Conservation (phyloP, 2,113 vertebrate species). For the Dasyurus viverrinus region DNA sequence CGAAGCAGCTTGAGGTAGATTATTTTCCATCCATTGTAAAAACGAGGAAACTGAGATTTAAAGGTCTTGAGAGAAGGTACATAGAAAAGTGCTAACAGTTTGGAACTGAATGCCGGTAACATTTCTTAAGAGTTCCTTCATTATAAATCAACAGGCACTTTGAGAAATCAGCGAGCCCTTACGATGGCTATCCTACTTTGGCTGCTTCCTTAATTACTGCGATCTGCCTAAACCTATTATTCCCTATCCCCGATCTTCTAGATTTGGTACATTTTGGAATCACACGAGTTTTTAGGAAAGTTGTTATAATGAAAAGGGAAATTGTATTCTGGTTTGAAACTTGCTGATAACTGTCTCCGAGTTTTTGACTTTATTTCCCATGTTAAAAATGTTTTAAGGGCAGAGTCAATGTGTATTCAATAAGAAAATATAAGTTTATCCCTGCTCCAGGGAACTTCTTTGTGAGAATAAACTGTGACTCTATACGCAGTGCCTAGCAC, state of each 20-base stretch:
- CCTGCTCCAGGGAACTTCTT: neutral
- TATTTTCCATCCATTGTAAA: constrained; percentile 10
- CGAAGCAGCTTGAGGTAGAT: neutral
- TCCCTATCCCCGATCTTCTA: neutral
- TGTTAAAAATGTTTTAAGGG: neutral
- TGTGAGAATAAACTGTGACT: neutral
- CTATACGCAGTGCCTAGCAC: neutral
- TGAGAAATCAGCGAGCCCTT: neutral
- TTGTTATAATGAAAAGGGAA: neutral
- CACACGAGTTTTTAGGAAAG: neutral
- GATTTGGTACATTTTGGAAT: neutral
- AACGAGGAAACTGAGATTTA: neutral
- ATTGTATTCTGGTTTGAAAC: neutral
- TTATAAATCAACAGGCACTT: neutral
- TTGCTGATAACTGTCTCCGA: neutral
- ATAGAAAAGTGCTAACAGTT: neutral
- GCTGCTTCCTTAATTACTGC: neutral
- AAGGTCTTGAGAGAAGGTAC: neutral
- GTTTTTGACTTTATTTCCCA: neutral
- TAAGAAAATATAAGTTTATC: neutral
- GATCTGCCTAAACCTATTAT: neutral
- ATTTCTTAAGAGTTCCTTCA: neutral
- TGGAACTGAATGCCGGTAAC: neutral
- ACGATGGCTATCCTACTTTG: neutral
- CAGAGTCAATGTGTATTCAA: neutral